Percentiles rank a stretch among this genome's conserved stretches.
phyloP scores from a whole-genome alignment of 2,797 vertebrate genomes.

The Lophotriccus pileatus region DNA sequence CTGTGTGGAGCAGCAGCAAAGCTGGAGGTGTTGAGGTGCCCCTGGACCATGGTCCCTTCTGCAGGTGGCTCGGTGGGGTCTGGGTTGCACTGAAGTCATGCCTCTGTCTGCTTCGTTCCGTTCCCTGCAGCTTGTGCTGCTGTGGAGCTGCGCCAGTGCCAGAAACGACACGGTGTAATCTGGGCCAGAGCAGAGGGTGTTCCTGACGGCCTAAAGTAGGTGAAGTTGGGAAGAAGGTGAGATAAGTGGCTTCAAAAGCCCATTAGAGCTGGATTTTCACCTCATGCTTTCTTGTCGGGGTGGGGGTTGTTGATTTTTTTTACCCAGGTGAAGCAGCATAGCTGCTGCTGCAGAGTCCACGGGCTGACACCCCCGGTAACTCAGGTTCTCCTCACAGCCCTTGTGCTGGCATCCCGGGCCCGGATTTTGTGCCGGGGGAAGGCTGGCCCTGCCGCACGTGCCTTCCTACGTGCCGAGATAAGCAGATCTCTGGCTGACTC shows the following conservation, averaged over 20 bases:
- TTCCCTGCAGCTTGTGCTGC: background rate
- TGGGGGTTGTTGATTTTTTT: background rate
- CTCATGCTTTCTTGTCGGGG: background rate
- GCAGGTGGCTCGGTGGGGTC: background rate
- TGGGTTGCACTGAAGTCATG: background rate
- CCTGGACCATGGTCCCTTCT: background rate
- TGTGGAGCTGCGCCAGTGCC: background rate
- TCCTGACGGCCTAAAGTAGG: background rate
- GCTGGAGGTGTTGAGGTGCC: background rate
- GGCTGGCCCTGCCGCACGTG: background rate
- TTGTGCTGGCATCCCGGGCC: background rate
- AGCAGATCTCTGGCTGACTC: background rate
- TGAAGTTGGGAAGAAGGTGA: background rate
- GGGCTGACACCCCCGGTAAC: accelerated
- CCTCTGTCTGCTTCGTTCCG: background rate
- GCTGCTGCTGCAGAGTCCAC: background rate
- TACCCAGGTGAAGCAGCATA: background rate
- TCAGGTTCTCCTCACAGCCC: accelerated
- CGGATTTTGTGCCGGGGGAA: background rate
- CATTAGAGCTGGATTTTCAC: background rate
- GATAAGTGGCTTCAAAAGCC: background rate
- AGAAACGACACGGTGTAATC: accelerated
- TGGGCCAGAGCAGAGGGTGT: background rate
- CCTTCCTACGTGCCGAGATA: background rate
- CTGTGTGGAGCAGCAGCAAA: background rate